Percentiles rank a stretch among this genome's conserved stretches.
Evolutionary conservation across 2,888 invertebrate genomes (phyloP).

Genomic region (Tryphoninae sp.): DNA sequence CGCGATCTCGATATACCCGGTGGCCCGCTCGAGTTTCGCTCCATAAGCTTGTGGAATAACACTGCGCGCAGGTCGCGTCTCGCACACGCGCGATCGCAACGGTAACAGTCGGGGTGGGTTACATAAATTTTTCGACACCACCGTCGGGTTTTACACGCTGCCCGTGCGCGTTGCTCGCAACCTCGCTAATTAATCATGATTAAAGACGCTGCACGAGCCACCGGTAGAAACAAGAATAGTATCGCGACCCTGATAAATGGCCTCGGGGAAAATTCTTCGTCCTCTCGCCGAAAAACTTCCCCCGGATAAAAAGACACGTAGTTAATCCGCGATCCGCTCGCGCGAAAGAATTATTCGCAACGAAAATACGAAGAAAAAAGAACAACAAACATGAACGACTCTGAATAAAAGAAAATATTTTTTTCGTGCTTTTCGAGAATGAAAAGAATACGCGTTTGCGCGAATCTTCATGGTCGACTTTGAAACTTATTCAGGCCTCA

Average conservation of each 20-base stretch:
- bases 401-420: slow-evolving; percentile 45
- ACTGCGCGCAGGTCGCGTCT: slow-evolving; percentile 17
- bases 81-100: slow-evolving; percentile 21
- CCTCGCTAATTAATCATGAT: slow-evolving; percentile 68
- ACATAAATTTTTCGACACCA: slow-evolving; percentile 68
- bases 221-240: slow-evolving; percentile 63
- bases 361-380: slow-evolving; percentile 10
- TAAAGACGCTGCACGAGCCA: slow-evolving; percentile 62
- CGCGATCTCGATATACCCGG: slow-evolving; percentile 46
- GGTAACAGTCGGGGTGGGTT: slow-evolving; percentile 35
- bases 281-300: slow-evolving; percentile 29
- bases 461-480: neutral
- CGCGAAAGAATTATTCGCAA: slow-evolving; percentile 27
- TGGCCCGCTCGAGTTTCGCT: slow-evolving; percentile 20
- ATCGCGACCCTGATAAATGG: slow-evolving; percentile 62
- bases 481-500: slow-evolving; percentile 40
- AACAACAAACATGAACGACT: neutral
- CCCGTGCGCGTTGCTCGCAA: slow-evolving; percentile 52
- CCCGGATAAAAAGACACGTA: slow-evolving; percentile 24
- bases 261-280: slow-evolving; percentile 57
- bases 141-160: slow-evolving; percentile 57
- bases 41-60: neutral
- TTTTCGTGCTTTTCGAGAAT: slow-evolving; percentile 23
- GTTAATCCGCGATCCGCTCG: slow-evolving; percentile 46
- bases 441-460: neutral